Evolutionary conservation across 2,797 vertebrate species (phyloP).

Genomic region (Cossypha heuglini): DNA sequence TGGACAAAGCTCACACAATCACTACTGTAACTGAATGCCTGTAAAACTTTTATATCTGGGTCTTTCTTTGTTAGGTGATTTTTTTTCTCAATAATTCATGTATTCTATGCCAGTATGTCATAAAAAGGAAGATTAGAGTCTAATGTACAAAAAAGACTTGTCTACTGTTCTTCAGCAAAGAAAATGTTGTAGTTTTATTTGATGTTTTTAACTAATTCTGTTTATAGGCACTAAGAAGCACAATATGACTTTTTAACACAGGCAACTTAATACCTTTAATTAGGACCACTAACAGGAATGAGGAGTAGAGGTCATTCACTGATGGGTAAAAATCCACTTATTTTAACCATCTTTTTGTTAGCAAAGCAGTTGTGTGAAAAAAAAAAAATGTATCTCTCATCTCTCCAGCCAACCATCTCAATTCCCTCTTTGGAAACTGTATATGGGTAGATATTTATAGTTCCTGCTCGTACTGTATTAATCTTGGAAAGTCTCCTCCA

Average conservation of each 20-base stretch:
- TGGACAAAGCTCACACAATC: not conserved
- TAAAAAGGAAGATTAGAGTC: not conserved
- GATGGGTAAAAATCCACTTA: not conserved
- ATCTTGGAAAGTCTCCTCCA: not conserved
- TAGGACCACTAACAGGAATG: not conserved
- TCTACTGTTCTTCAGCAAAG: not conserved
- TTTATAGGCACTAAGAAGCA: not conserved
- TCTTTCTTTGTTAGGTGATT: not conserved
- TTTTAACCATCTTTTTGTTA: not conserved
- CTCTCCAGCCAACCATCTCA: not conserved
- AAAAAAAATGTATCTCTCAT: not conserved
- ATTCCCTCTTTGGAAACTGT: not conserved
- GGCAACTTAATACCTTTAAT: not conserved
- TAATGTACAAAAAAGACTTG: not conserved
- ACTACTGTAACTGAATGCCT: not conserved
- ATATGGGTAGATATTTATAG: not conserved
- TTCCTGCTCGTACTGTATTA: not conserved
- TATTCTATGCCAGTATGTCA: not conserved
- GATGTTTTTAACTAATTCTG: not conserved
- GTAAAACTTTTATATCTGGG: not conserved
- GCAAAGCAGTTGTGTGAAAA: not conserved
- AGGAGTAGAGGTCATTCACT: not conserved
- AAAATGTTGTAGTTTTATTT: not conserved
- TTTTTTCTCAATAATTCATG: not conserved
- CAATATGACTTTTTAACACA: not conserved